Evolutionary conservation across 2,797 vertebrate species (phyloP).

Genomic region (Arrhamphus sclerolepis): DNA sequence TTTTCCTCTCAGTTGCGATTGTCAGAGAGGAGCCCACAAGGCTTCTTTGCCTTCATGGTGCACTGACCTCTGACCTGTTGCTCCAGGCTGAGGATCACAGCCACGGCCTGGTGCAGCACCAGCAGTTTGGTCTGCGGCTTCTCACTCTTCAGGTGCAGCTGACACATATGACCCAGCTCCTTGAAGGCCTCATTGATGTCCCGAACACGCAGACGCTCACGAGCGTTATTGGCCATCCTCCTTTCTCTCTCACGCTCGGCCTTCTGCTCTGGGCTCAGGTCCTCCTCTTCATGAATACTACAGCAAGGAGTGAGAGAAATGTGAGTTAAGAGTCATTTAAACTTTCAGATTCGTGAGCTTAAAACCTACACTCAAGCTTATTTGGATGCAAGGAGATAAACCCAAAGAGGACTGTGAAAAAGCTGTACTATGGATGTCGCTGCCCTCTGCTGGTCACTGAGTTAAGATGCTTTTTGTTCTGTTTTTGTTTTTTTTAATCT

Average conservation of each 20-base stretch:
- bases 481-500: too few relatives aligned
- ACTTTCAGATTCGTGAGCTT: neutral
- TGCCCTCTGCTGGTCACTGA: constrained; percentile 70
- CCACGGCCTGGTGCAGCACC: constrained; percentile 95
- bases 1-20: too few relatives aligned
- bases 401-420: too few relatives aligned
- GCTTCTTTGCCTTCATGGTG: neutral
- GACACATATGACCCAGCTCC: constrained; percentile 95
- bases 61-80: constrained; percentile 93
- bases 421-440: constrained; percentile 18
- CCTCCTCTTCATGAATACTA: constrained; percentile 94
- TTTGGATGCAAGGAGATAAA: neutral
- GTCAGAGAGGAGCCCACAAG: too few relatives aligned
- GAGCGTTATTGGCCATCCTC: constrained; percentile 95
- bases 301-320: neutral
- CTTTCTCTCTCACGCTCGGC: constrained; percentile 92
- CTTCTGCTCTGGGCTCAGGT: constrained; percentile 95
- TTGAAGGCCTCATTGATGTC: constrained; percentile 99
- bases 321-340: neutral
- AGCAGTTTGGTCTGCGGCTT: constrained; percentile 97
- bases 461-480: constrained; percentile 2
- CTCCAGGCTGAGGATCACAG: constrained; percentile 95
- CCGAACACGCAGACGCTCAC: constrained; percentile 92
- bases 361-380: neutral
- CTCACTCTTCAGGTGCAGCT: constrained; percentile 95